phyloP scores from a whole-genome alignment of 2,113 vertebrate genomes.

The Brevimyrus niger region DNA sequence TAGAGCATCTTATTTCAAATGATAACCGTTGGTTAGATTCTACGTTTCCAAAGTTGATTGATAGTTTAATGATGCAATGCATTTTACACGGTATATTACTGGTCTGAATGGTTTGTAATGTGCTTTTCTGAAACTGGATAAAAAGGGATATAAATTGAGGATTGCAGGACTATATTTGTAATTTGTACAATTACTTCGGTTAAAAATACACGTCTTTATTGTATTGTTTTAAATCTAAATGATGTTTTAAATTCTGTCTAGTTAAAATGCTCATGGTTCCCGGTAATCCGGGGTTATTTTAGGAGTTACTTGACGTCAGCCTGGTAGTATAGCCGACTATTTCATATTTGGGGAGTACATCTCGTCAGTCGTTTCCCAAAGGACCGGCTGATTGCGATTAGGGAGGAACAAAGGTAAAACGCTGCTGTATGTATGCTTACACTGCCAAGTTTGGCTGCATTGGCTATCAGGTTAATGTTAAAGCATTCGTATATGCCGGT shows the following conservation, averaged over 20 bases:
- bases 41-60: not conserved
- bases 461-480: not conserved
- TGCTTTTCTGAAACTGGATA: not conserved
- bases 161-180: not conserved
- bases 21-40: not conserved
- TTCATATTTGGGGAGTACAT: constrained; percentile 10
- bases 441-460: not conserved
- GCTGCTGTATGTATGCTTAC: not conserved
- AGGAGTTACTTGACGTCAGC: constrained; percentile 16
- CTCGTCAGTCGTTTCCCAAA: constrained; percentile 3
- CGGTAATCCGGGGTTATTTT: constrained; percentile 21
- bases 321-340: constrained; percentile 14
- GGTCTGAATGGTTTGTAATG: not conserved
- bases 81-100: not conserved
- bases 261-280: constrained; percentile 4
- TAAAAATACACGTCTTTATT: not conserved
- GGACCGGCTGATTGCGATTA: not conserved
- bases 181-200: not conserved
- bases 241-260: not conserved
- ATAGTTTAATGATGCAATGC: not conserved
- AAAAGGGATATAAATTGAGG: not conserved
- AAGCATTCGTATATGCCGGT: not conserved
- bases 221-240: not conserved
- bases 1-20: not conserved
- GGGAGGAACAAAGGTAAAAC: not conserved